phyloP scores from a whole-genome alignment of 2,888 invertebrate genomes.

The Watsonalla binaria region DNA sequence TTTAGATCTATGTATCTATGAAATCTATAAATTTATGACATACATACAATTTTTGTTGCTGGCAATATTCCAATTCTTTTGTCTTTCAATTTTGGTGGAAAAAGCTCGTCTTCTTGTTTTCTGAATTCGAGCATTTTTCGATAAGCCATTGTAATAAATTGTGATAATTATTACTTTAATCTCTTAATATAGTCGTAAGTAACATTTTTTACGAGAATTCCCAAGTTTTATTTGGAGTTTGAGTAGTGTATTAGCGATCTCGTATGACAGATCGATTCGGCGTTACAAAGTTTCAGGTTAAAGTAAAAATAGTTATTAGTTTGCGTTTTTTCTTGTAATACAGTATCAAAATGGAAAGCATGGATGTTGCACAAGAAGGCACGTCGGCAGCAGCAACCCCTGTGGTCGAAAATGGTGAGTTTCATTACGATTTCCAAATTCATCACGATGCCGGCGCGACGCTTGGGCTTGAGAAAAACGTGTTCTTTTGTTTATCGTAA shows the following conservation, averaged over 20 bases:
- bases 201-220: slow-evolving; percentile 7
- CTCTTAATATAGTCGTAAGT: slow-evolving; percentile 15
- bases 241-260: background rate
- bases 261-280: slow-evolving; percentile 62
- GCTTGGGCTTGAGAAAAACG: slow-evolving; percentile 50
- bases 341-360: slow-evolving; percentile 67
- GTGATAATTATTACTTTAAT: slow-evolving; percentile 29
- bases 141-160: slow-evolving; percentile 19
- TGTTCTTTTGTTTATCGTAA: slow-evolving; percentile 44
- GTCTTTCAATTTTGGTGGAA: slow-evolving; percentile 47
- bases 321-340: slow-evolving; percentile 34
- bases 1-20: too few species aligned
- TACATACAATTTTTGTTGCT: slow-evolving; percentile 8
- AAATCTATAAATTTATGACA: too few species aligned
- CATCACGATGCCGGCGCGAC: slow-evolving; percentile 35
- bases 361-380: slow-evolving; percentile 72
- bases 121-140: slow-evolving; percentile 41
- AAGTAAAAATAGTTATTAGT: slow-evolving; percentile 41
- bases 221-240: background rate
- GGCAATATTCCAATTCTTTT: slow-evolving; percentile 20
- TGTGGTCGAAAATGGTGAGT: slow-evolving; percentile 68
- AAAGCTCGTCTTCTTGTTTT: slow-evolving; percentile 40
- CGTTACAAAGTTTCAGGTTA: slow-evolving; percentile 66
- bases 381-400: slow-evolving; percentile 64
- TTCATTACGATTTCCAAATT: slow-evolving; percentile 5